A percentile compares a stretch with the other conserved stretches of the same genome.
Evolutionary conservation across 2,113 vertebrate genomes (phyloP).

Genomic region (Zingel zingel): DNA sequence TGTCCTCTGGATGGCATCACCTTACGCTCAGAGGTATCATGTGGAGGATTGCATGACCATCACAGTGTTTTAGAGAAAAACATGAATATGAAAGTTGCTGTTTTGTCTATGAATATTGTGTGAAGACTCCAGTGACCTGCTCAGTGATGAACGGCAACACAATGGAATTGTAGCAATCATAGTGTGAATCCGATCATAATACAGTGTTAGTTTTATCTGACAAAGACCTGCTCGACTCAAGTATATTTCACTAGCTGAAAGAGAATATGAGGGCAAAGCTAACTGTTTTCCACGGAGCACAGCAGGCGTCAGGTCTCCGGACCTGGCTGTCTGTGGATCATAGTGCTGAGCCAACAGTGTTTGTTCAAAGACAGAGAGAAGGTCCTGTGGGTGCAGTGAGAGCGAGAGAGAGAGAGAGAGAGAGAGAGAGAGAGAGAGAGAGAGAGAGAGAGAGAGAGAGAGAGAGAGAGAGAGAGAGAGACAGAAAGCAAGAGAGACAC

Average conservation of each 20-base stretch:
- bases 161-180: not conserved
- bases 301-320: not conserved
- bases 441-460: not conserved
- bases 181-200: not conserved
- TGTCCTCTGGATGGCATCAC: no score
- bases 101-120: no score
- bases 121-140: not conserved
- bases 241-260: not conserved
- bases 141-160: not conserved
- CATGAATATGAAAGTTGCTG: no score
- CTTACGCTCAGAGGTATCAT: no score
- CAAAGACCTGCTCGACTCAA: not conserved
- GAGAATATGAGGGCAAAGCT: slow-evolving; percentile 4
- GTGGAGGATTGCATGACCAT: no score
- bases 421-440: not conserved
- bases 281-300: not conserved
- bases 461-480: not conserved
- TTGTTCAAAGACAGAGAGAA: slow-evolving; percentile 9
- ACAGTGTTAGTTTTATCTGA: not conserved
- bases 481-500: not conserved
- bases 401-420: not conserved
- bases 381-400: not conserved
- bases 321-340: not conserved
- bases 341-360: not conserved
- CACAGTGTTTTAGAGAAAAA: no score